phyloP scores from a whole-genome alignment of 1,140 invertebrate genomes.

The Teleogryllus occipitalis region DNA sequence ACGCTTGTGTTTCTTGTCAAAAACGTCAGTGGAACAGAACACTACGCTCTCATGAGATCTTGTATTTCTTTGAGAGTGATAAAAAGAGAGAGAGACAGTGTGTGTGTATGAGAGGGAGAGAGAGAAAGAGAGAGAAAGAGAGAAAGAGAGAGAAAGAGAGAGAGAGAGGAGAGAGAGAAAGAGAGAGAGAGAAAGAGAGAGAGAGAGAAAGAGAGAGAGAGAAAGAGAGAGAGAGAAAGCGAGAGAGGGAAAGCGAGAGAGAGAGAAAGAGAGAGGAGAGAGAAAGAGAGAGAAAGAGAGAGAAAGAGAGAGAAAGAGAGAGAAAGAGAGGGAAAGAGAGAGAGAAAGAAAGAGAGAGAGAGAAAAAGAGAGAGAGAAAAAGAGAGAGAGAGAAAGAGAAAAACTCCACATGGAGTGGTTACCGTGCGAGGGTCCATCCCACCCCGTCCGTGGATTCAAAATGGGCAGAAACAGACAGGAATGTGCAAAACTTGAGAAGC shows the following conservation, averaged over 20 bases:
- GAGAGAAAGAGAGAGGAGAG: not conserved
- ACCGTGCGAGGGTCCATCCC: too few relatives aligned
- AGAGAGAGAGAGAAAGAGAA: slow-evolving; percentile 1
- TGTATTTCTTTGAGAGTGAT: not conserved
- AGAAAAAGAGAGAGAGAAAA: not conserved
- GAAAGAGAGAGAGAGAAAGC: not conserved
- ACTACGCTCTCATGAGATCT: too few relatives aligned
- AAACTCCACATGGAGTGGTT: too few relatives aligned
- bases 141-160: not conserved
- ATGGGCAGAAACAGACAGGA: too few relatives aligned
- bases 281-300: not conserved
- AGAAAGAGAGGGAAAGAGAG: not conserved
- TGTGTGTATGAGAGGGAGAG: too few relatives aligned
- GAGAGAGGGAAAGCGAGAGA: too few relatives aligned
- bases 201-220: not conserved
- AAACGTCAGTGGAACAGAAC: too few relatives aligned
- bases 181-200: not conserved
- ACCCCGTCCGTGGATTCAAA: too few relatives aligned
- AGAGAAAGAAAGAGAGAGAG: not conserved
- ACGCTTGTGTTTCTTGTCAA: too few relatives aligned
- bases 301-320: not conserved
- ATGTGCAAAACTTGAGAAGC: too few relatives aligned
- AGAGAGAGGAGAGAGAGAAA: not conserved
- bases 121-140: not conserved
- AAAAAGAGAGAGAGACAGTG: not conserved